Base-by-base conservation (phyloP, 2,888 invertebrate genomes). In the Meloe dianella region DNA sequence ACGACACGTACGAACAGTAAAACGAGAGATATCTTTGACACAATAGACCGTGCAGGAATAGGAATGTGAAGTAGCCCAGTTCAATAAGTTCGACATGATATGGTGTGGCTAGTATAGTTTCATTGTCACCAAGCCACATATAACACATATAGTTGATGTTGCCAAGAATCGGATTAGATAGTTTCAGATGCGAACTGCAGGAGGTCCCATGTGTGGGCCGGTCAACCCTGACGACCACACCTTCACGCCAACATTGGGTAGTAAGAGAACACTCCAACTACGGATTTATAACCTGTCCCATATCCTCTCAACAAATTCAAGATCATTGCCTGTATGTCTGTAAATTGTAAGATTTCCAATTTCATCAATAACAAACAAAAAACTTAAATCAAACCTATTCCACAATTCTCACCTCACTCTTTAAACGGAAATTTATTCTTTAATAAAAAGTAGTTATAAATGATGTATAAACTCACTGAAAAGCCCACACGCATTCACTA, bases 201-300 rank as follows among this genome's bases (percentile, higher is more conserved):
- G 78, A 77, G 77, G 75, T 75, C 75, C 72, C 27, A 69, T 75
- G 74, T 75, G 76, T 77, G 76, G 78, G 78, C 74, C 64, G 78
- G 76, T 75, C 77, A 75, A 76, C 80, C 79, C 78, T 74, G 78
- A 74, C 75, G 74, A 76, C 79, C 78, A 75, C 80, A 78, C 80
- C 80, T 80, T 78, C 72, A 78, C 78, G 77, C 78, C 78, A 77
- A 78, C 79, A 78, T 77, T 76, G 73, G 76, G 74, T 73, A 75
- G 74, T 73, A 75, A 71, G 72, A 72, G 73, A 73, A 8, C 20
- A 74, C 75, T 70, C 75, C 73, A 66, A 64, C 74, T 27, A 4
- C 68, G 73, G 74, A 75, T 76, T 77, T 77, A 76, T 75, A 68
- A 71, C 74, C 72, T 73, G 75, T 71, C 70, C n/a, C 69, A 63